Conservation (phyloP, 2,888 invertebrate genomes). For the Camponotus fellah region DNA sequence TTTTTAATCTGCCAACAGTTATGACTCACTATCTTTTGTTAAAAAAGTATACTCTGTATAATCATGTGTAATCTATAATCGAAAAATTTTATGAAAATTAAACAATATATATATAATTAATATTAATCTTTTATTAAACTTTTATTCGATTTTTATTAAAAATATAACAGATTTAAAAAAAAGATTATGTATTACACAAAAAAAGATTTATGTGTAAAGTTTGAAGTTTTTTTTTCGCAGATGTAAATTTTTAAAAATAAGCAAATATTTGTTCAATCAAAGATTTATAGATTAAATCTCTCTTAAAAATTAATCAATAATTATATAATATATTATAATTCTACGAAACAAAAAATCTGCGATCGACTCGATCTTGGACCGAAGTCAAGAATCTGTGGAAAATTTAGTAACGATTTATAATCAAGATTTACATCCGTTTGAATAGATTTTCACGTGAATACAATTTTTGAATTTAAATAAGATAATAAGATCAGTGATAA, state of each 20-base stretch:
- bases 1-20: constrained; percentile 29
- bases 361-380: neutral
- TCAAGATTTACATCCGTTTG: neutral
- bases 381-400: neutral
- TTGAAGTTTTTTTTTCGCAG: neutral
- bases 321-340: neutral
- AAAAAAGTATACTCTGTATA: neutral
- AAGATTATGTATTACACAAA: neutral
- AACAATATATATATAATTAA: neutral
- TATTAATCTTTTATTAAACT: too few species aligned
- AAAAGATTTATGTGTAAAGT: too few species aligned
- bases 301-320: neutral
- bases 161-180: neutral
- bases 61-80: neutral
- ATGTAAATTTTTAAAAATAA: neutral
- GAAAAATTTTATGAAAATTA: neutral
- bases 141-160: neutral
- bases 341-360: neutral
- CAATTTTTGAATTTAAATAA: neutral
- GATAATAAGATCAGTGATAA: neutral
- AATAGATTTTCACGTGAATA: neutral
- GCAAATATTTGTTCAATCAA: neutral
- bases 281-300: neutral
- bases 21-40: constrained; percentile 58
- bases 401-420: neutral